Percentiles rank a stretch among this genome's conserved stretches.
phyloP scores from a whole-genome alignment of 2,888 invertebrate species.

The Tenthredo amoena region DNA sequence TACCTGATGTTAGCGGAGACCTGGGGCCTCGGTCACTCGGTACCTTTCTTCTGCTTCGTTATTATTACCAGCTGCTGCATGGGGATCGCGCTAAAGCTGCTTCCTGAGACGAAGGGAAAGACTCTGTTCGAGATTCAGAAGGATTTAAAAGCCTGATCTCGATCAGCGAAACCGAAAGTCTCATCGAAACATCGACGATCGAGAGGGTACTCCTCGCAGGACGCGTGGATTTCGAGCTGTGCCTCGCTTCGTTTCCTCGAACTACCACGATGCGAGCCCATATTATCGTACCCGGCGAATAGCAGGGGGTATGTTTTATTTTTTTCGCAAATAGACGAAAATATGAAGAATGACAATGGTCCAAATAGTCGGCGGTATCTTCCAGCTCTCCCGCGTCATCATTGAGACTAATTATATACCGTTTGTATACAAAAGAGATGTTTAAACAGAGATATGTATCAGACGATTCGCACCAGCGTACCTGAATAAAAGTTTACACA shows the following conservation, averaged over 20 bases:
- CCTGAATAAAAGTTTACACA: neutral
- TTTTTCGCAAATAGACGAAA: neutral
- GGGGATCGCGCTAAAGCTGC: slow-evolving; percentile 55
- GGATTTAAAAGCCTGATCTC: slow-evolving; percentile 59
- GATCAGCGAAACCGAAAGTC: neutral
- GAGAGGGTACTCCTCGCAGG: no score
- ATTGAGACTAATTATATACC: no score
- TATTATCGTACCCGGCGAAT: no score
- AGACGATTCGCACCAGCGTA: neutral
- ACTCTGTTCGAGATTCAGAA: slow-evolving; percentile 66
- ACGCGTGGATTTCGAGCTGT: neutral
- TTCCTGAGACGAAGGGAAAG: slow-evolving; percentile 70
- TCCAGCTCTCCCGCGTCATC: no score
- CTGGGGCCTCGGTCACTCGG: slow-evolving; percentile 64
- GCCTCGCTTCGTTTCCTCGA: slow-evolving; percentile 28
- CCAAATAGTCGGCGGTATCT: neutral
- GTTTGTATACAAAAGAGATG: neutral
- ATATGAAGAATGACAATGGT: neutral
- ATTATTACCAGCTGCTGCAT: slow-evolving; percentile 58
- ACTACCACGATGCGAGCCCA: no score
- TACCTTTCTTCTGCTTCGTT: slow-evolving; percentile 63
- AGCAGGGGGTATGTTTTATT: neutral
- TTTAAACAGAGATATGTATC: neutral
- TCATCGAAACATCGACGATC: no score
- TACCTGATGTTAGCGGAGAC: slow-evolving; percentile 64